Evolutionary conservation across 2,797 vertebrate genomes (phyloP), one percentile per base, ranked within the genome.

Genomic region (Esox masquinongy): DNA sequence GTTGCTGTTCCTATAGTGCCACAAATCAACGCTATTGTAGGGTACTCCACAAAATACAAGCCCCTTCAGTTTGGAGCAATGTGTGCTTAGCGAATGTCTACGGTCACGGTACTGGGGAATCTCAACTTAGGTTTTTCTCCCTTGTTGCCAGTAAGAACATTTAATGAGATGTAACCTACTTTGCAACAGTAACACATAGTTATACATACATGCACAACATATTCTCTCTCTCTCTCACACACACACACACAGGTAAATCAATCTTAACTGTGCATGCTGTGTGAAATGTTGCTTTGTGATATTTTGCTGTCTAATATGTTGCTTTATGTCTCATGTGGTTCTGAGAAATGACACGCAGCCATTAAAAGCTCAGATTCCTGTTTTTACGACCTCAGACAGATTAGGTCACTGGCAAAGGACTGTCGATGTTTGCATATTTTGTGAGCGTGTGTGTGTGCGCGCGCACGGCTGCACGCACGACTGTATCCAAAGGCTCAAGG

Each of bases 311-410:
- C 19, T 56, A n/a, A 56, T n/a, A 56, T 50, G 73, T 19, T 39
- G 36, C 36, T 39, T 39, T 64, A 34, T 51, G 29, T 74, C 68
- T n/a, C 39, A 69, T 59, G 43, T 6, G 49, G 67, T 19, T 24
- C 53, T 56, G 31, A 67, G 56, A 69, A 49, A 36, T 69, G 66
- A 73, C 34, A 19, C 16, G 34, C 3, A 5, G 43, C 1, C 73
- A 67, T 64, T 77, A 75, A 74, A 77, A 59, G 11, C 6, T 3
- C 51, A 51, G 77, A 67, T 29, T 63, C 39, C 1, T 26, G 68
- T 22, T 71, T 74, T 76, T 74, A 72, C 43, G 63, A 56, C 34
- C 49, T n/a, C 53, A 34, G 49, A 75, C 64, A 53, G 4, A 24
- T 22, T 19, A 17, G 68, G 50, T 24, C 67, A 49, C 69, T 22